Base-by-base conservation (phyloP, 2,888 invertebrate genomes). In the Augiades crinisus region DNA sequence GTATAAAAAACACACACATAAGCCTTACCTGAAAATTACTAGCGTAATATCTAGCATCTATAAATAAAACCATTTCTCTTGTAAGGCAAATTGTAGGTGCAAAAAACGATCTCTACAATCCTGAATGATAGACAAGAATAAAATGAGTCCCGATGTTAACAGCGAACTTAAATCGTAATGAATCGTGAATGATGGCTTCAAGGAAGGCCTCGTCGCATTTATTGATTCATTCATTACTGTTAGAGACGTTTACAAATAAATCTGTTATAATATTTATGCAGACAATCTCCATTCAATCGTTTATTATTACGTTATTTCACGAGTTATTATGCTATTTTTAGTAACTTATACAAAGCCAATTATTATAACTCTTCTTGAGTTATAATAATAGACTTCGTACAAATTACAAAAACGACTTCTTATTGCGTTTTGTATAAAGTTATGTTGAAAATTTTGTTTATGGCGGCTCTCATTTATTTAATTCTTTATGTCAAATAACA, bases 171-270 rank as follows among this genome's bases (percentile, higher is more conserved):
- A n/a, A n/a, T n/a, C n/a, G n/a, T n/a, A 27, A 38, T 47, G 38
- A 38, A 38, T 16, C 19, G 47, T 47, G 21, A 38, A 24, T 22
- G 47, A 8, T 21, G 47, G 30, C 38, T 30, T 13, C 38, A 16
- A 38, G 21, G 47, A 34, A 30, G 38, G 19, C 27, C 38, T 21
- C 13, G 33, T 19, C 40, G 33, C 8, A 16, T 49, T 31, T 31
- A 31, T 21, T 41, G 40, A 49, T 40, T 49, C 47, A 49, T 41
- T 49, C 47, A 41, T 41, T 49, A 41, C 10, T 17, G 12, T 30
- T 30, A 44, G 31, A 49, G 14, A 38, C 24, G 38, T 22, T 47
- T 14, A 40, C 38, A 33, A 40, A 31, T 30, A 22, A 13, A 40
- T 24, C n/a, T n/a, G 30, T 12, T 30, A 30, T 30, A 30, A 30